Evolutionary conservation across 2,797 vertebrate species (phyloP), one percentile per base, ranked within the genome.

Genomic region (Syndactyla subalaris): DNA sequence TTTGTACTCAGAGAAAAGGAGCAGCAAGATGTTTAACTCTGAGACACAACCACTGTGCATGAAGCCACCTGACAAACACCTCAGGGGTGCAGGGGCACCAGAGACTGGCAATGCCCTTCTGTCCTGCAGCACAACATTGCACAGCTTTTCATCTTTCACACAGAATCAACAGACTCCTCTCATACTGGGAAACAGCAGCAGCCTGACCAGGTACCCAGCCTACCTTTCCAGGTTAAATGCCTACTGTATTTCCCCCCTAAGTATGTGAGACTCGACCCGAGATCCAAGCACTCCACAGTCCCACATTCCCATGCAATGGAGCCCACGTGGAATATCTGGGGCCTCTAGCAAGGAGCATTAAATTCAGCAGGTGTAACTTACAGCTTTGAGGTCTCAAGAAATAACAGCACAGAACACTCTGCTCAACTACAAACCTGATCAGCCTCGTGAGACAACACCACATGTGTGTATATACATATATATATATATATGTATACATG

Each of bases 401-500:
- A 43, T 24, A 74, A 39, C 32, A 83, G 43, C 15, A 73, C 0
- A 34, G 19, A 87, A 71, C 12, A 9, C 9, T 58, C 13, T 0
- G 6, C 19, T 88, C 8, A 70, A n/a, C 48, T 52, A 46, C 38
- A 70, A 10, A 32, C 17, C 22, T 34, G 14, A 88, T 20, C 22
- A 13, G 27, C 12, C 10, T 72, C 72, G 15, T 4, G 9, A 70
- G 9, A 23, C 45, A 59, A 20, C 17, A 29, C 8, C 12, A 39
- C 1, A 1, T 0, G 0, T 12, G 5, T 7, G 36, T 4, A 38
- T 17, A 66, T 0, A 63, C 4, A 11, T 2, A 18, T 21, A 13
- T 12, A 23, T 2, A 14, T 6, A 13, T 0, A 26, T 14, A 14
- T 12, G 14, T 20, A 45, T 6, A 29, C 11, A 19, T 4, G 2